Evolutionary conservation across 2,888 invertebrate genomes (phyloP), one percentile per base, ranked within the genome.

Genomic region (Alloscopus bannaensis): DNA sequence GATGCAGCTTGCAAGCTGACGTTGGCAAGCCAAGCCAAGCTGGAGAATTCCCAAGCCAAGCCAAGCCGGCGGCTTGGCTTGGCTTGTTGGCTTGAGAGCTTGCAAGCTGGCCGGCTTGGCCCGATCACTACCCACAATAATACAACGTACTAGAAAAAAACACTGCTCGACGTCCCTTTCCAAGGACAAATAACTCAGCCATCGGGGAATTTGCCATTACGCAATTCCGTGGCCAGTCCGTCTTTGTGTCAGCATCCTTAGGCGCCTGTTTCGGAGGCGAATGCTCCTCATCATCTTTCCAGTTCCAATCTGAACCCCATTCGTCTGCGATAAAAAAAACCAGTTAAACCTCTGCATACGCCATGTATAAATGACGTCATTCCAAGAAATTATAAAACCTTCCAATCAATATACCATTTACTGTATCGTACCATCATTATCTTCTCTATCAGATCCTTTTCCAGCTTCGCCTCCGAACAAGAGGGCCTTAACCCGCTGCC

Each of bases 191-290:
- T 28, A 93, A 87, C 87, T 95, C 94, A 52, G 92, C 92, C 50
- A 92, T 91, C 1, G 95, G 93, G 13, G 93, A 93, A n/a, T 93
- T 88, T 0, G 94, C 92, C 82, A 93, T 88, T 76, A 91, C 88
- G 83, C 93, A 91, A 18, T 91, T 90, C 87, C 93, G 92, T 16
- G 94, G 88, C 92, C 94, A 94, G 20, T 59, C 42, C 3, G 45
- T 18, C 36, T 29, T 11, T 22, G 31, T 28, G 13, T 3, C 29
- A 26, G 26, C 22, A 8, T 16, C 24, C 16, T 55, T 8, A 22
- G 4, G 3, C 24, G 3, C 24, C n/a, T n/a, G n/a, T n/a, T n/a
- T n/a, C n/a, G n/a, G n/a, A 16, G 55, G 55, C 13, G 8, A 40
- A 29, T 36, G 29, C 55, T 75, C 28, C 40, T 79, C 82, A 2